These are phyloP conservation scores for Tychaedon coryphoeus DNA, from an alignment of 2,113 vertebrate species.

Conservation along the genomic window DNA sequence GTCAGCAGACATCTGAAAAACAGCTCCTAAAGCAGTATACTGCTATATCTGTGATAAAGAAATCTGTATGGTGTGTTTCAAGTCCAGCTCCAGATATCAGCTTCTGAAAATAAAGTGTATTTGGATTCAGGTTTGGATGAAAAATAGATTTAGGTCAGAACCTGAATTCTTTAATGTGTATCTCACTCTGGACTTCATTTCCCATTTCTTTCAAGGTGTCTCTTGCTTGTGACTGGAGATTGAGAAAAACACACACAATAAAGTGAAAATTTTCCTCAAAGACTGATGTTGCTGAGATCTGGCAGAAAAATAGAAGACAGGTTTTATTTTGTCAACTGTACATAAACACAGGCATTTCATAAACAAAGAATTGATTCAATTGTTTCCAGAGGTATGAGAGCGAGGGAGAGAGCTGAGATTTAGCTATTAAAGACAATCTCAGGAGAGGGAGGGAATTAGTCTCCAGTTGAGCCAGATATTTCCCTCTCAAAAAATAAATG, in stretches of 20 bases:
- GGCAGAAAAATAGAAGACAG: slow-evolving; percentile 20
- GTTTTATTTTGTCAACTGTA: slow-evolving; percentile 42
- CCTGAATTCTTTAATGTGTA: background rate
- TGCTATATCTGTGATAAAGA: background rate
- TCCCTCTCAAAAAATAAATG: slow-evolving; percentile 59
- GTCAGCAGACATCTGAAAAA: background rate
- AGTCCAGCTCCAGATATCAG: background rate
- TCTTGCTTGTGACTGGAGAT: background rate
- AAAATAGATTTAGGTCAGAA: slow-evolving; percentile 13
- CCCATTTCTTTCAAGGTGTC: background rate
- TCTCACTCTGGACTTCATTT: background rate
- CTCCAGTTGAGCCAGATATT: slow-evolving; percentile 62
- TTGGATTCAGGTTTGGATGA: background rate
- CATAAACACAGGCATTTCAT: slow-evolving; percentile 31
- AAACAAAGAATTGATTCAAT: slow-evolving; percentile 50
- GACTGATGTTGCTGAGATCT: background rate
- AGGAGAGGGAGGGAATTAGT: slow-evolving; percentile 50
- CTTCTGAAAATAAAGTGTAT: background rate
- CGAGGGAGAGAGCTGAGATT: background rate
- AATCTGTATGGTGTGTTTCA: background rate
- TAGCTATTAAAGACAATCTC: slow-evolving; percentile 46
- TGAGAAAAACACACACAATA: background rate
- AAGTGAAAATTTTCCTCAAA: slow-evolving; percentile 20
- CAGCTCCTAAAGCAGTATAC: background rate
- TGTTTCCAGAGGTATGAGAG: slow-evolving; percentile 37